Base-by-base conservation (phyloP, 2,797 vertebrate genomes). In the Hydrophis major region DNA sequence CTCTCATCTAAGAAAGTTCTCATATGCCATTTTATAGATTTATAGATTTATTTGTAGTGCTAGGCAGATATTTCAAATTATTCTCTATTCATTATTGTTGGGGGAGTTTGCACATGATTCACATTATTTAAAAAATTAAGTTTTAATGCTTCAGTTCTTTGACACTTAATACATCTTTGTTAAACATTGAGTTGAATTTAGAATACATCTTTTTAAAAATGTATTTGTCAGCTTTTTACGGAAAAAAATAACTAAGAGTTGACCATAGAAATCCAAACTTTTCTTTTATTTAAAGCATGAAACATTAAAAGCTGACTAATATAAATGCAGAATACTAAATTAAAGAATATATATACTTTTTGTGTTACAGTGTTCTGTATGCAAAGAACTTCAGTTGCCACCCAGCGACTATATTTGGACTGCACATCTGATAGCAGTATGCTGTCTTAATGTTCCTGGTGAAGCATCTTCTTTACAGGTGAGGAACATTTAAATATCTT, bases 301-400 rank as follows among this genome's bases (percentile, higher is more conserved):
- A 20, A 37, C 7, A 32, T 28, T 53, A 28, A n/a, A n/a, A 74
- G 0, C 50, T 87, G 12, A 47, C n/a, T 86, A 28, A 37, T 42
- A 53, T 66, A 74, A 53, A 87, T 27, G 7, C 16, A 69, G 87
- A 18, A 14, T 74, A 87, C 55, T 59, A 74, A 90, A 25, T 50
- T 87, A 57, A 87, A 90, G 56, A 5, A 22, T 28, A 50, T 92
- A 63, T 88, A 27, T 7, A 0, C 59, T 95, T 93, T 86, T 5
- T 96, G 93, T 94, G 3, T 89, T 93, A 6, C 93, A 99, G 99
- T 94, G 99, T 91, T 99, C 98, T 1, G 98, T 99, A 37, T 99
- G 99, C 95, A 99, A 99, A 96, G 99, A 99, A 91, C 98, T 99
- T 60, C 99, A 99, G 97, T 96, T 99, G 74, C 98, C 99, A 28